Conservation (phyloP, 2,888 invertebrate genomes). For the Saturnia pavonia region DNA sequence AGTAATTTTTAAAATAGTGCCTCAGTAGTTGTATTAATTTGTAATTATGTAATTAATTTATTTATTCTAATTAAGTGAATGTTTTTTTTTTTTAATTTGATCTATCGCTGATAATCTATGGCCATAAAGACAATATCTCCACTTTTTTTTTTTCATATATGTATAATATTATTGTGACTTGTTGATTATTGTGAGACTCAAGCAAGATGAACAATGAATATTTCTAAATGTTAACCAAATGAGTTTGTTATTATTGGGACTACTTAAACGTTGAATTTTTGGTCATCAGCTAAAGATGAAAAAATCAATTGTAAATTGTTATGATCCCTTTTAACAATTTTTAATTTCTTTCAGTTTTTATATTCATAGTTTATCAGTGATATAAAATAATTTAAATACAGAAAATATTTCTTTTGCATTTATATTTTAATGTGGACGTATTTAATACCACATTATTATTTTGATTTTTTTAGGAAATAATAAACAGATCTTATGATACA, state of each 20-base stretch:
- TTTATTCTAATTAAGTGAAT: constrained; percentile 28
- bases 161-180: no score
- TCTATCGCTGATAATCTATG: constrained; percentile 11
- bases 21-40: constrained; percentile 27
- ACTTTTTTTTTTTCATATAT: no score
- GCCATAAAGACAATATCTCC: not conserved
- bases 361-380: constrained; percentile 9
- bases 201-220: not conserved
- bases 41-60: constrained; percentile 20
- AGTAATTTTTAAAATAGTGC: constrained; percentile 30
- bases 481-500: constrained; percentile 36
- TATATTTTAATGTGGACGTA: constrained; percentile 1
- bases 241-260: not conserved
- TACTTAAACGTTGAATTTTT: not conserved
- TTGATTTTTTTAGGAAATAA: constrained; percentile 7
- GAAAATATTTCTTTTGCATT: not conserved
- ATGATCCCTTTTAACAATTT: not conserved
- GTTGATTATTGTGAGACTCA: not conserved
- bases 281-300: not conserved
- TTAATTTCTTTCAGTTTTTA: not conserved
- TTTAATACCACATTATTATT: constrained; percentile 22
- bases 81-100: constrained; percentile 18
- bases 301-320: not conserved
- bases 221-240: not conserved
- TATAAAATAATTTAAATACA: not conserved